Percentiles rank a stretch among this genome's conserved stretches.
Conservation (phyloP, 2,888 invertebrate species). For the Oligia strigilis region DNA sequence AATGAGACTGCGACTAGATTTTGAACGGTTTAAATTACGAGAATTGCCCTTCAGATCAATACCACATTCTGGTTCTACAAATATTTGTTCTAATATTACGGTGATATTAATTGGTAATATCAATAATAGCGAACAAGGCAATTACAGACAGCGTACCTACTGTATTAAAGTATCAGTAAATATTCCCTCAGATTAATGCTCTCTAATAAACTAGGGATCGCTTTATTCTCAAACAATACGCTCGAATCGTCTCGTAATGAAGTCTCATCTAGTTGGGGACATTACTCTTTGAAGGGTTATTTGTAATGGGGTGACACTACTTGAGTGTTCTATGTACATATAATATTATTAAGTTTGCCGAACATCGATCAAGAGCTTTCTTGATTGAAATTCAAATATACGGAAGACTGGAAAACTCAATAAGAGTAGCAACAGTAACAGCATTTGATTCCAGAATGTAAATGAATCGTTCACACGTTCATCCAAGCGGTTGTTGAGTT, state of each 20-base stretch:
- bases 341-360: not conserved
- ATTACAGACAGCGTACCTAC: slow-evolving; percentile 44
- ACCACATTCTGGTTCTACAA: slow-evolving; percentile 15
- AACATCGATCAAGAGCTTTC: slow-evolving; percentile 1
- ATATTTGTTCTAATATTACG: slow-evolving; percentile 13
- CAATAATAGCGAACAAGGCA: slow-evolving; percentile 41
- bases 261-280: slow-evolving; percentile 19
- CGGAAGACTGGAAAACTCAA: not conserved
- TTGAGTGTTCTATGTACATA: slow-evolving; percentile 12
- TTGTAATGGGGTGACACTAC: slow-evolving; percentile 26
- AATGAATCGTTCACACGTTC: not conserved
- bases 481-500: not conserved
- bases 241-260: slow-evolving; percentile 42
- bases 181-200: slow-evolving; percentile 57
- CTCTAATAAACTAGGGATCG: slow-evolving; percentile 38
- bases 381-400: not conserved
- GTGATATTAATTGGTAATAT: slow-evolving; percentile 43
- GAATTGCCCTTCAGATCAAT: not conserved
- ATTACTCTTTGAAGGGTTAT: slow-evolving; percentile 28
- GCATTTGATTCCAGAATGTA: slow-evolving; percentile 1
- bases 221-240: slow-evolving; percentile 57
- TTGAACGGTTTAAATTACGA: not conserved
- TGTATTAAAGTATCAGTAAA: slow-evolving; percentile 61
- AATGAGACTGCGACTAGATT: not conserved
- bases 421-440: not conserved